These are phyloP conservation scores for Pyrgilauda ruficollis DNA, from an alignment of 2,113 vertebrate genomes.

Conservation along the genomic window DNA sequence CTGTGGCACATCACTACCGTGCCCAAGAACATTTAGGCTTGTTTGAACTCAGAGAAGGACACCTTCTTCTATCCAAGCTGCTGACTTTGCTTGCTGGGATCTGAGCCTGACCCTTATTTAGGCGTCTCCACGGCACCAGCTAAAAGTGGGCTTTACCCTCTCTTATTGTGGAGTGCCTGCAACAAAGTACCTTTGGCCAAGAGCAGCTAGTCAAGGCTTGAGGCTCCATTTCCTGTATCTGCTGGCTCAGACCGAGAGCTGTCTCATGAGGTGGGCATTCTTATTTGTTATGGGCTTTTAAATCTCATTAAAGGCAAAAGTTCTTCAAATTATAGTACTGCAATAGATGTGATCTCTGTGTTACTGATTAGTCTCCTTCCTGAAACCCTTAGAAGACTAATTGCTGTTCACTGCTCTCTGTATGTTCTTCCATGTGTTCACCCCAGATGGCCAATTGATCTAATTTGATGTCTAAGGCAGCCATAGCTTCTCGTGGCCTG, in stretches of 20 bases:
- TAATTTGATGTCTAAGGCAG: constrained; percentile 30
- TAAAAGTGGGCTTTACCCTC: background rate
- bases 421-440: constrained; percentile 42
- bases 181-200: rapidly evolving
- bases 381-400: constrained; percentile 39
- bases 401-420: background rate
- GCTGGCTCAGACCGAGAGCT: background rate
- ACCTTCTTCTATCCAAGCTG: background rate
- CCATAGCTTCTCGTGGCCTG: background rate
- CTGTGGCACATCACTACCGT: rapidly evolving
- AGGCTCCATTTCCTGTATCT: background rate
- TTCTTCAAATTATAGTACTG: background rate
- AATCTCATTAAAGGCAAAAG: background rate
- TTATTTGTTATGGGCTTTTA: background rate
- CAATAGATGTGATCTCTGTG: background rate
- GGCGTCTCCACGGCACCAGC: background rate
- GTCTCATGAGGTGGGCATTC: background rate
- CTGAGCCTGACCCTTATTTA: background rate
- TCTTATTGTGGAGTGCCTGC: rapidly evolving
- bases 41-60: background rate
- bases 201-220: background rate
- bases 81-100: background rate
- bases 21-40: background rate
- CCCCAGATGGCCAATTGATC: constrained; percentile 48
- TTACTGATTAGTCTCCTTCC: constrained; percentile 17